Evolutionary conservation across 2,888 invertebrate species (phyloP).

Genomic region (Anthophora plumipes): DNA sequence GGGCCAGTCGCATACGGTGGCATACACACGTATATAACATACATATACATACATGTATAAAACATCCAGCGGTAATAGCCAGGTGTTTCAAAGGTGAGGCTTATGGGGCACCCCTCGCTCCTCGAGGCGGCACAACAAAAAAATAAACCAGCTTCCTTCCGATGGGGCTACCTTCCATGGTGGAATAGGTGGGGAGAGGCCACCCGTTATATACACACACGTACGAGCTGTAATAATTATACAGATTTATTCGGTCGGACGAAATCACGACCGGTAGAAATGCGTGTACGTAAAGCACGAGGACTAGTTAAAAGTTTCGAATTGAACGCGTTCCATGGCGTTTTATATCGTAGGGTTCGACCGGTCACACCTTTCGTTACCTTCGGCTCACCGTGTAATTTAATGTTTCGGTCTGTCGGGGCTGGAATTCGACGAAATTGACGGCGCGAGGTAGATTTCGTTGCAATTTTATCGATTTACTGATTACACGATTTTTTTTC

Average conservation of each 20-base stretch:
- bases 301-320: slow-evolving; percentile 66
- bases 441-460: not conserved
- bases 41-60: slow-evolving; percentile 58
- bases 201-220: slow-evolving; percentile 63
- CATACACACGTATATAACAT: slow-evolving; percentile 49
- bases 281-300: slow-evolving; percentile 16
- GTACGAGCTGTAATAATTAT: slow-evolving; percentile 73
- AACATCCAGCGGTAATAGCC: slow-evolving; percentile 82
- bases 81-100: slow-evolving; percentile 84
- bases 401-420: slow-evolving; percentile 48
- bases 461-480: not conserved
- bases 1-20: slow-evolving; percentile 83
- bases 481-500: not conserved
- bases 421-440: slow-evolving; percentile 16
- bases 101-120: slow-evolving; percentile 72
- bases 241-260: slow-evolving; percentile 75
- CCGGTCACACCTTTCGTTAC: slow-evolving; percentile 71
- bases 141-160: slow-evolving; percentile 82
- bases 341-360: slow-evolving; percentile 42
- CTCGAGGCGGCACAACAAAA: slow-evolving; percentile 77
- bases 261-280: slow-evolving; percentile 66
- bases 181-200: slow-evolving; percentile 34
- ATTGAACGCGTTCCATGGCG: slow-evolving; percentile 56
- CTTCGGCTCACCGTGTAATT: slow-evolving; percentile 65
- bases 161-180: slow-evolving; percentile 74